phyloP scores from a whole-genome alignment of 2,888 invertebrate genomes.

The Cerastis leucographa region DNA sequence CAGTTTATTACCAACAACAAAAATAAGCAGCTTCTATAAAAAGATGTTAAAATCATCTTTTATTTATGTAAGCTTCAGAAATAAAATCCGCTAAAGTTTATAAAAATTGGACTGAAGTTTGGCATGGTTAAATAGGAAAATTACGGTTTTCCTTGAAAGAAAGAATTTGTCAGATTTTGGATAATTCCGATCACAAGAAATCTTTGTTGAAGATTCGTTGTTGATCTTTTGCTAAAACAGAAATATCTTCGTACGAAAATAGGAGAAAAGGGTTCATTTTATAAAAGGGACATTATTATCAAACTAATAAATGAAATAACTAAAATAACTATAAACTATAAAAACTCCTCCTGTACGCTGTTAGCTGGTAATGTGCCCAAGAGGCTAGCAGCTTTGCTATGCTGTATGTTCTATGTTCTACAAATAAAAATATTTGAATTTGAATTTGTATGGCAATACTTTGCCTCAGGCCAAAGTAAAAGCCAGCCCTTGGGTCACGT shows the following conservation, averaged over 20 bases:
- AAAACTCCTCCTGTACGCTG: no score
- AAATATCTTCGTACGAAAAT: background rate
- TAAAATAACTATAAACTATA: no score
- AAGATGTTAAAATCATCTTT: background rate
- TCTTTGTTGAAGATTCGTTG: background rate
- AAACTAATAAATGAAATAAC: no score
- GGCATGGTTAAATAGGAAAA: constrained; percentile 21
- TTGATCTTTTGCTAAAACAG: background rate
- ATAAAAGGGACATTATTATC: no score
- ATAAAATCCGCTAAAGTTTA: background rate
- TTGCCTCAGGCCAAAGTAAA: no score
- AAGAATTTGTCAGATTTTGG: constrained; percentile 3
- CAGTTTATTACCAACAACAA: background rate
- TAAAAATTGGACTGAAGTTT: background rate
- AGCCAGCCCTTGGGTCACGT: no score
- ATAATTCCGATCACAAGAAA: background rate
- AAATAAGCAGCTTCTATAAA: background rate
- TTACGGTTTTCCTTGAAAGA: constrained; percentile 19
- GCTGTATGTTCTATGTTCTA: no score
- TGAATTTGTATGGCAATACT: no score
- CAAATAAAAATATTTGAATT: no score
- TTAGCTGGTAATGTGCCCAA: no score
- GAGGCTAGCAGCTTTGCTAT: no score
- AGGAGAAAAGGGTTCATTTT: no score
- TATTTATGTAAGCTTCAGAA: background rate